Evolutionary conservation across 1,140 invertebrate genomes (phyloP), one percentile per base, ranked within the genome.

Genomic region (Druon quercuslanigerum): DNA sequence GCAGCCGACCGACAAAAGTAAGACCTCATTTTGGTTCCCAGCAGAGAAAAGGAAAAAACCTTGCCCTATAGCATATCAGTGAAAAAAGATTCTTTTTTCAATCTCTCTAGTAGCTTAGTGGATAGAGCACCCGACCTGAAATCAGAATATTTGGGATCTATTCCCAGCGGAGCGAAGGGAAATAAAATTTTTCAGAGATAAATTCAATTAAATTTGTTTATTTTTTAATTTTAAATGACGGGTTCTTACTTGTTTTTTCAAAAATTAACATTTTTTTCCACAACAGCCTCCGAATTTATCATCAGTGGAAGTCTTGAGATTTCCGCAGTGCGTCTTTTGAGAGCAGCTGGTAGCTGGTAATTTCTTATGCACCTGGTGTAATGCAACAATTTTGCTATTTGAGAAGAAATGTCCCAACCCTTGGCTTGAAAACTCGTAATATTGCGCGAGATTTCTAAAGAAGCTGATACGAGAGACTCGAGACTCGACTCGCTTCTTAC

Each of bases 371-470:
- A n/a, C 60, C 25, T 13, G n/a, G n/a, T 66, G 25, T 66, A 8
- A 66, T n/a, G 25, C 16, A 66, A 9, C 25, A 66, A 40, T 40
- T 60, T 25, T 66, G 60, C 60, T 66, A 66, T 40, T 66, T 66
- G 2, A 66, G 57, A 66, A 40, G 16, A 12, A 20, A 33, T 66
- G 25, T 25, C 13, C 13, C 6, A 66, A 33, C 20, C 57, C 33
- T 66, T 66, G 57, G 25, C 12, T 66, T 5, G 25, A 66, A 33
- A 66, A 66, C 57, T 66, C 33, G 57, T 33, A 66, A 66, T 66
- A 66, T 66, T 66, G 7, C 9, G 25, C 20, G 57, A 25, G 11
- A 66, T 66, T 66, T 33, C 57, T 66, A 66, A 66, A 66, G 57
- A 66, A 66, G 57, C 57, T 66, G 57, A 66, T 20, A 2, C 20